phyloP scores from a whole-genome alignment of 2,113 vertebrate genomes.

The Leucoraja erinaceus region DNA sequence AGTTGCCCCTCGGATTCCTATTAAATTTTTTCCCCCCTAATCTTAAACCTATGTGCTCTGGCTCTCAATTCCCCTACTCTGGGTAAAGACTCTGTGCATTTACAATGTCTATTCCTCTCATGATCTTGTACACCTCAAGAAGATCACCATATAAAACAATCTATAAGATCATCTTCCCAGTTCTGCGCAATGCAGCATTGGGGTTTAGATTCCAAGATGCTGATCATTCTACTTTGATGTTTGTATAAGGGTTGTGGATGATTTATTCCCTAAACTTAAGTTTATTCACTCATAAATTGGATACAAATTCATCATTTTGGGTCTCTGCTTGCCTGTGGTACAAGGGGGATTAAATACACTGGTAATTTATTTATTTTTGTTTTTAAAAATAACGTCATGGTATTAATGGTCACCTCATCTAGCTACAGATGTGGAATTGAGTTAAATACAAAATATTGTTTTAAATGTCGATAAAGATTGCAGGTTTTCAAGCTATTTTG shows the following conservation, averaged over 20 bases:
- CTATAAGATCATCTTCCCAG: too few relatives aligned
- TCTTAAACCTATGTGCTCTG: too few relatives aligned
- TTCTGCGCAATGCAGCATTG: neutral
- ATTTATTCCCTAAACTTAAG: neutral
- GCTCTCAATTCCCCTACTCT: too few relatives aligned
- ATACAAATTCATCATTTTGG: neutral
- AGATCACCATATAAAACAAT: too few relatives aligned
- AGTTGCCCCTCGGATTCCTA: too few relatives aligned
- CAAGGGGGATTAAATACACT: neutral
- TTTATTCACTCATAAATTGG: too few relatives aligned
- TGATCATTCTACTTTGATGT: neutral
- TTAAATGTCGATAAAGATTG: neutral
- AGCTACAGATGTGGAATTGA: neutral
- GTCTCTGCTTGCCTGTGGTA: neutral
- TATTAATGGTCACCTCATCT: neutral
- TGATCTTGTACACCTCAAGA: too few relatives aligned
- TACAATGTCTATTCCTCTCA: too few relatives aligned
- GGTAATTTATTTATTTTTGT: neutral
- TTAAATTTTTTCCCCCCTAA: too few relatives aligned
- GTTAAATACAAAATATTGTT: neutral
- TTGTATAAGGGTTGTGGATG: neutral
- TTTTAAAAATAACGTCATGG: neutral
- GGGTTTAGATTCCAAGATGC: neutral
- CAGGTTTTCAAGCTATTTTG: neutral
- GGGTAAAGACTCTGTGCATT: too few relatives aligned